Base-by-base conservation (phyloP, 2,797 vertebrate genomes). In the Enteromius trimaculatus region DNA sequence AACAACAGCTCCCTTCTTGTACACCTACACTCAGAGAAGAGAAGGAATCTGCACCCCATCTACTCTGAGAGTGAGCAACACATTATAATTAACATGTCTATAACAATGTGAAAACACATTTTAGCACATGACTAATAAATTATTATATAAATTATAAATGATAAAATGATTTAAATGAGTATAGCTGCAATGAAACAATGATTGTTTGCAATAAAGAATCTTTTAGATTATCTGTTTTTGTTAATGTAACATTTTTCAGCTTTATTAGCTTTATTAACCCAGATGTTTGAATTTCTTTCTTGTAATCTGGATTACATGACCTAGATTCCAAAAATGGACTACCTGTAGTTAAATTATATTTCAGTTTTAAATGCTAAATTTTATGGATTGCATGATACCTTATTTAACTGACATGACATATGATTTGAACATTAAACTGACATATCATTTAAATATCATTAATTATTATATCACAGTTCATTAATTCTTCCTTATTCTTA, bases 1-100 rank as follows among this genome's bases (percentile, higher is more conserved):
- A 92, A 91, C 87, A 92, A 91, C 89, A 90, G 89, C 92, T 90
- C 88, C 86, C 88, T 93, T 90, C 91, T 88, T 86, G 86, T 87
- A 91, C 65, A 91, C 88, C 88, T 87, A 86, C 66, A 89, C 90
- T 91, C 90, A 91, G 92, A 86, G 89, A 84, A 86, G 49, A 64
- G 23, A 77, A 79, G 23, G 13, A n/a, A 49, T 75, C 9, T 29
- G 55, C 93, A 93, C 93, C 88, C 4, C 11, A 9, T 79, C 64
- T 17, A 42, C 37, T 69, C 19, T 29, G 9, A 29, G 47, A 69
- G 47, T 3, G 11, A 23, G 29, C 4, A 6, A 26, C 31, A 10
- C 6, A 58, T 55, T 42, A 23, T 37, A 11, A 66, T 51, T 37
- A 37, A 64, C 5, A 6, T 77, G 64, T 37, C 31, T 64, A 13